Evolutionary conservation across 2,113 vertebrate species (phyloP).

Genomic region (Rissa tridactyla): DNA sequence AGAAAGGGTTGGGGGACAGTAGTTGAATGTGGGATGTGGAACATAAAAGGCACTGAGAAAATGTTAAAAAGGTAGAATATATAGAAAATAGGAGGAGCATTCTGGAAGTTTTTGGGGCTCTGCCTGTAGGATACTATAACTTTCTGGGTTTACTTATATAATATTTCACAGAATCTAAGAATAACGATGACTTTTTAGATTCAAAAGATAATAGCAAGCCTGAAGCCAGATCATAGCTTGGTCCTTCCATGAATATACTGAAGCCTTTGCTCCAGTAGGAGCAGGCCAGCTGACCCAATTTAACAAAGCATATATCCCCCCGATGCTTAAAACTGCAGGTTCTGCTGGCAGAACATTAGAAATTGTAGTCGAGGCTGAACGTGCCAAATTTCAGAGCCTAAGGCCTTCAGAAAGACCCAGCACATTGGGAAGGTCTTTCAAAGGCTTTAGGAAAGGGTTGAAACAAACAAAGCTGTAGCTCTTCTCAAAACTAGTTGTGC

Average conservation of each 20-base stretch:
- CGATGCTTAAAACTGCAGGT: not conserved
- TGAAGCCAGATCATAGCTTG: not conserved
- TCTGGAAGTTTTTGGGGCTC: not conserved
- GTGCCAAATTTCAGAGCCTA: not conserved
- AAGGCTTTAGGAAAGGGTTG: not conserved
- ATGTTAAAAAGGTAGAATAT: not conserved
- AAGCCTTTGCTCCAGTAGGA: not conserved
- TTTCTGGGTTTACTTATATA: not conserved
- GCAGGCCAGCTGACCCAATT: not conserved
- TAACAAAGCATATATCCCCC: not conserved
- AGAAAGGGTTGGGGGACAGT: not conserved
- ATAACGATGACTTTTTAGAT: not conserved
- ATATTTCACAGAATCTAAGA: not conserved
- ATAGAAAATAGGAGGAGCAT: not conserved
- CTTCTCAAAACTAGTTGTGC: not conserved
- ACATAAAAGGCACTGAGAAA: not conserved
- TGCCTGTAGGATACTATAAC: not conserved
- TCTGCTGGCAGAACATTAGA: not conserved
- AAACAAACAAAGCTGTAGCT: not conserved
- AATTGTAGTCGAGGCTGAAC: not conserved
- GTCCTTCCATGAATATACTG: not conserved
- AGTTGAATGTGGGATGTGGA: not conserved
- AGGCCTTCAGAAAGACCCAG: not conserved
- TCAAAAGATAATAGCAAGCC: not conserved
- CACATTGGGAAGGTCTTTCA: not conserved